Conservation (phyloP, 2,113 vertebrate genomes). For the Syrmaticus mikado region DNA sequence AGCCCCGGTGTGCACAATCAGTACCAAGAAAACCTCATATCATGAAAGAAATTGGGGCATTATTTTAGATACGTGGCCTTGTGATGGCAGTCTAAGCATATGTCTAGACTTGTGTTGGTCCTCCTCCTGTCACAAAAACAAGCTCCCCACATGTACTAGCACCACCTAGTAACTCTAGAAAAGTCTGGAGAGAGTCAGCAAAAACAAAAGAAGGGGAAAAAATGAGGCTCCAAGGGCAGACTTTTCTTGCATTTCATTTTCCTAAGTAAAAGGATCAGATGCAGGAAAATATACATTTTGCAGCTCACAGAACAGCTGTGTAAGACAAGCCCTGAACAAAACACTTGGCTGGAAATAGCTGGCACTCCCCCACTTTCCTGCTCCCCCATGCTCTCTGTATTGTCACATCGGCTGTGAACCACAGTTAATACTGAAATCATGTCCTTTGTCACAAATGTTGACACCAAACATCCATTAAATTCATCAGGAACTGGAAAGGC, state of each 20-base stretch:
- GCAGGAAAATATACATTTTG: neutral
- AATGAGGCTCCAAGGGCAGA: neutral
- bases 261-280: neutral
- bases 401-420: neutral
- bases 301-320: neutral
- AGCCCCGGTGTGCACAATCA: neutral
- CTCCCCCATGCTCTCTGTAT: neutral
- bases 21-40: neutral
- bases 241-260: neutral
- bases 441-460: accelerated
- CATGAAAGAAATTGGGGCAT: neutral
- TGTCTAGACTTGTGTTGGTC: neutral
- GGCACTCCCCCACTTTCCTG: neutral
- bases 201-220: neutral
- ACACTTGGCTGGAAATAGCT: neutral
- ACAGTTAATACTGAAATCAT: neutral
- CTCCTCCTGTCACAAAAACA: neutral
- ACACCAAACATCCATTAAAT: neutral
- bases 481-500: neutral
- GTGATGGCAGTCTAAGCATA: neutral
- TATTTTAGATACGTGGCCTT: neutral
- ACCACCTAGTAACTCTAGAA: neutral
- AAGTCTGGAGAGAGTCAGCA: neutral
- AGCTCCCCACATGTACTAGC: neutral
- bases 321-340: neutral